phyloP scores from a whole-genome alignment of 2,113 vertebrate genomes.

The Thamnaconus septentrionalis region DNA sequence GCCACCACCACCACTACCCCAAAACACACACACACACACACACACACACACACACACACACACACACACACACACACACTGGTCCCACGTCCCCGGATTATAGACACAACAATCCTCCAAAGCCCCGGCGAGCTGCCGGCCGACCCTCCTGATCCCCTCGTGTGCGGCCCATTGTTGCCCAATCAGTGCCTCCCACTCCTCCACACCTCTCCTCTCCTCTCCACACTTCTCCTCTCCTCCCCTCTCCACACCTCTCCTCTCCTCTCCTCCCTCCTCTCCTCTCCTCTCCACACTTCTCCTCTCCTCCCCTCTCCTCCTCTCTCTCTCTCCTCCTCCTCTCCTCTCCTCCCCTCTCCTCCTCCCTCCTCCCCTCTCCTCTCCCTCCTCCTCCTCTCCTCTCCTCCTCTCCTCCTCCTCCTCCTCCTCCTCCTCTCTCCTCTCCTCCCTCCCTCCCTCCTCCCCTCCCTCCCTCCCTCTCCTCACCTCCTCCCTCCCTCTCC shows the following conservation, averaged over 20 bases:
- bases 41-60: no score
- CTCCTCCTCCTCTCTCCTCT: slow-evolving; percentile 70
- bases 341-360: not conserved
- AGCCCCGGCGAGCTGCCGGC: not conserved
- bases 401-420: slow-evolving; percentile 65
- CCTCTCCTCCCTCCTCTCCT: slow-evolving; percentile 3
- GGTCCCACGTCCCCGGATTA: no score
- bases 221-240: no score
- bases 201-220: no score
- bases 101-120: slow-evolving; percentile 24
- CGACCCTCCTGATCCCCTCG: slow-evolving; percentile 1
- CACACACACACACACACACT: no score
- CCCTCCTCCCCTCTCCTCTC: not conserved
- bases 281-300: slow-evolving; percentile 23
- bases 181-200: no score
- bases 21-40: no score
- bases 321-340: not conserved
- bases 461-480: not conserved
- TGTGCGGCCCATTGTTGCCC: no score
- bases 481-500: slow-evolving; percentile 41
- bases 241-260: slow-evolving; percentile 20
- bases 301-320: not conserved
- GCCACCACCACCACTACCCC: not conserved
- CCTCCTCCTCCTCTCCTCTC: slow-evolving; percentile 56
- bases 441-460: no score